These are phyloP conservation scores for Eilema griseolum DNA, from an alignment of 2,888 invertebrate genomes.

Conservation along the genomic window DNA sequence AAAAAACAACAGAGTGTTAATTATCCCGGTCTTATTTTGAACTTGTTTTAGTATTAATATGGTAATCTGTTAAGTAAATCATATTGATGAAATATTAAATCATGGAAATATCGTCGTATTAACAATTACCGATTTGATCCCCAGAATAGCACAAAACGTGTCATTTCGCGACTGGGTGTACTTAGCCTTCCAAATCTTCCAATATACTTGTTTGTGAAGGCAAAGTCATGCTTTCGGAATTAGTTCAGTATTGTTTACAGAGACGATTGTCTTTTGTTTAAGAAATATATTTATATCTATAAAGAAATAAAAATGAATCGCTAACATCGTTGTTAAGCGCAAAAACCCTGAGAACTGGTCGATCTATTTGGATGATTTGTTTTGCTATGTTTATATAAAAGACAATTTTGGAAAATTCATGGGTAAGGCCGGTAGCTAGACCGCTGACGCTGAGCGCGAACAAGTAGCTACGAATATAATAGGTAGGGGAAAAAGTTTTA, in stretches of 20 bases:
- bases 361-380: not conserved
- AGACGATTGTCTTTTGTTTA: not conserved
- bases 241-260: not conserved
- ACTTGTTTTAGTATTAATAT: not conserved
- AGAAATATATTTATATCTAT: not conserved
- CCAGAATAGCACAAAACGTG: constrained; percentile 4
- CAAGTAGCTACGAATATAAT: no score
- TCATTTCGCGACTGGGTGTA: not conserved
- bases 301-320: not conserved
- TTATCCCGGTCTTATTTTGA: not conserved
- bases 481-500: no score
- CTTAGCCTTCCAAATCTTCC: not conserved
- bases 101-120: not conserved
- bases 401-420: no score
- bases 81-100: not conserved
- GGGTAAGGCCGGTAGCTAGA: no score
- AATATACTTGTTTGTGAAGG: constrained; percentile 2
- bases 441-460: no score
- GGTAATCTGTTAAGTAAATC: not conserved
- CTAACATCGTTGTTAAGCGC: not conserved
- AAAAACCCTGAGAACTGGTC: not conserved
- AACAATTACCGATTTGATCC: not conserved
- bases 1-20: not conserved
- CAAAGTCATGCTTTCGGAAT: not conserved
- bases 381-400: not conserved